These are phyloP conservation scores for Halyomorpha halys DNA, from an alignment of 1,140 invertebrate genomes.

Conservation along the genomic window DNA sequence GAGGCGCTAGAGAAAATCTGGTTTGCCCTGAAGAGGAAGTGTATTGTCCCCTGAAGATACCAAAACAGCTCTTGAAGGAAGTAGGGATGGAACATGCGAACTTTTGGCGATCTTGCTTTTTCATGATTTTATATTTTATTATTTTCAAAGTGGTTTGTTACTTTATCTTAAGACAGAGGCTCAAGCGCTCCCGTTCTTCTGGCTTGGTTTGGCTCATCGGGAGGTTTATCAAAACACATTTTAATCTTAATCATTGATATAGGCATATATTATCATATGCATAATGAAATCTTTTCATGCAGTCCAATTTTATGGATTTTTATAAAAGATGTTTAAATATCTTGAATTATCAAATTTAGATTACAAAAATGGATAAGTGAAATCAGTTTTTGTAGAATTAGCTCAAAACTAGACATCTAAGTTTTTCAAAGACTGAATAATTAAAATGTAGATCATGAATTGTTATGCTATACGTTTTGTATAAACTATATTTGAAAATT, in stretches of 20 bases:
- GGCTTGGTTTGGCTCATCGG: conserved; percentile 48
- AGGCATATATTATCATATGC: too few species aligned
- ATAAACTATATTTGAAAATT: too few species aligned
- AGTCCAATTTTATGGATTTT: too few species aligned
- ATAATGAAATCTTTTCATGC: too few species aligned
- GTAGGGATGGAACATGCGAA: conserved; percentile 48
- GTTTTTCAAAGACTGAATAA: too few species aligned
- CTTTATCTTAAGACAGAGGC: conserved; percentile 51
- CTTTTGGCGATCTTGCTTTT: conserved; percentile 48
- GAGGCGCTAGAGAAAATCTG: conserved; percentile 53
- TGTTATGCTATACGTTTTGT: too few species aligned
- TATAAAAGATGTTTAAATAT: too few species aligned
- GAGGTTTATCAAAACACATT: conserved; percentile 47
- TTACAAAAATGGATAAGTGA: too few species aligned
- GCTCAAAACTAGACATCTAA: too few species aligned
- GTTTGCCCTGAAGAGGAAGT: conserved; percentile 51
- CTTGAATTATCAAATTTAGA: too few species aligned
- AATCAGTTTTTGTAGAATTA: too few species aligned
- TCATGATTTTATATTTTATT: conserved; percentile 45
- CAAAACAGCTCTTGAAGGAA: conserved; percentile 30
- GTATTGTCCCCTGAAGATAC: conserved; percentile 55
- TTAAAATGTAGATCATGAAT: too few species aligned
- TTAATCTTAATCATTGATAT: conserved; percentile 36
- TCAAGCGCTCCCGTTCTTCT: conserved; percentile 56
- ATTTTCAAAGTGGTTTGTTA: conserved; percentile 47